Base-by-base conservation (phyloP, 2,797 vertebrate species). In the Acridotheres tristis region DNA sequence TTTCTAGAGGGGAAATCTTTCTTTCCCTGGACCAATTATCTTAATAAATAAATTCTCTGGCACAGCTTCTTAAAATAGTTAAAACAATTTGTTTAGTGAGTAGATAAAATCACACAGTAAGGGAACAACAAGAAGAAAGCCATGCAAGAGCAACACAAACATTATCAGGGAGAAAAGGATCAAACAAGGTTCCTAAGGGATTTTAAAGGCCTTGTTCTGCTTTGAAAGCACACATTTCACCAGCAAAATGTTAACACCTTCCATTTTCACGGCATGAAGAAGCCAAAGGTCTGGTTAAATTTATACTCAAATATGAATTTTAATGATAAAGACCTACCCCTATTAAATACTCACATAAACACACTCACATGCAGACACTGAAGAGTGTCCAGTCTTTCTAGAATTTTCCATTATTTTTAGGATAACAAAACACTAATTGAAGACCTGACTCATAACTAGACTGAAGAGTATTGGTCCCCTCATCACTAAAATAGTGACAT, bases 161-260 rank as follows among this genome's bases (percentile, higher is more conserved):
- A 67, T 85, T 91, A 85, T 58, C 71, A 79, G 67, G 77, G 80
- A 95, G 88, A 87, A 95, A 94, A 88, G 40, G 65, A 87, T 90
- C 85, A 90, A 84, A 86, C 23, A 53, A 82, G 16, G 19, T 45
- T 88, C 89, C 71, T 36, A 68, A 89, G 43, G 53, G 80, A 48
- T 65, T 93, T 91, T 85, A 85, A 95, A 91, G 83, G 74, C 85
- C 57, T 20, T 36, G 20, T 20, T 88, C 82, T 59, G 43, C 83
- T 88, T 83, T 94, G 32, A 90, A 69, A 74, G 65, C 74, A 61
- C 83, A 67, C 0, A 0, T 73, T 88, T 91, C 85, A 67, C 83
- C 93, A 90, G 66, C 58, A 79, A 94, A 92, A 61, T 59, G 61
- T n/a, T 87, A 79, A 79, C 55, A 71, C 10, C 1, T 29, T 83